These are phyloP conservation scores for Diabrotica undecimpunctata DNA, from an alignment of 1,140 invertebrate species.

Conservation along the genomic window DNA sequence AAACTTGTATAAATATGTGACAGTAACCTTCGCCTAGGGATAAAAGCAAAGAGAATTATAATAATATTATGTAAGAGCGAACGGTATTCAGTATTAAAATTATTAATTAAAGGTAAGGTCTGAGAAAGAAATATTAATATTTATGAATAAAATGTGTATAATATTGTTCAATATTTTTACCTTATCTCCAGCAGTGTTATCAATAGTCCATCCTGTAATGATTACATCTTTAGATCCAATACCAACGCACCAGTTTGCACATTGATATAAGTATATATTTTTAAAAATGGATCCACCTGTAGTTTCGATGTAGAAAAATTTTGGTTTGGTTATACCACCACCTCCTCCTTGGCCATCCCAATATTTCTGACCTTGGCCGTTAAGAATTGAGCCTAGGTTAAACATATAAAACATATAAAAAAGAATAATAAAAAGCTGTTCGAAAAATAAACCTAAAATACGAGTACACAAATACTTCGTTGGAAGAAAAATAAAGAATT, in stretches of 20 bases:
- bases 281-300: background rate
- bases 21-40: no score
- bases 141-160: no score
- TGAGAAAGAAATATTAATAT: no score
- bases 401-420: background rate
- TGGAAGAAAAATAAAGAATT: no score
- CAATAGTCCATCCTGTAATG: background rate
- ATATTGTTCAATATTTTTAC: background rate
- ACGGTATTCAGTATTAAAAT: no score
- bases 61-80: no score
- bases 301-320: background rate
- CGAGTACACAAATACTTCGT: no score
- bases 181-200: background rate
- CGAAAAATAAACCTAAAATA: no score
- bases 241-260: background rate
- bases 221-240: background rate
- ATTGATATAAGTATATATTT: constrained; percentile 3
- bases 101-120: no score
- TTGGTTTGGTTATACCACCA: background rate
- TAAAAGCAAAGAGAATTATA: no score
- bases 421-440: no score
- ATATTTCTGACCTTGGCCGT: background rate
- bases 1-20: no score
- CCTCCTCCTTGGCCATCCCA: constrained; percentile 6
- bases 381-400: background rate